Conservation (phyloP, 2,797 vertebrate species). For the Gymnoscopelus braueri region DNA sequence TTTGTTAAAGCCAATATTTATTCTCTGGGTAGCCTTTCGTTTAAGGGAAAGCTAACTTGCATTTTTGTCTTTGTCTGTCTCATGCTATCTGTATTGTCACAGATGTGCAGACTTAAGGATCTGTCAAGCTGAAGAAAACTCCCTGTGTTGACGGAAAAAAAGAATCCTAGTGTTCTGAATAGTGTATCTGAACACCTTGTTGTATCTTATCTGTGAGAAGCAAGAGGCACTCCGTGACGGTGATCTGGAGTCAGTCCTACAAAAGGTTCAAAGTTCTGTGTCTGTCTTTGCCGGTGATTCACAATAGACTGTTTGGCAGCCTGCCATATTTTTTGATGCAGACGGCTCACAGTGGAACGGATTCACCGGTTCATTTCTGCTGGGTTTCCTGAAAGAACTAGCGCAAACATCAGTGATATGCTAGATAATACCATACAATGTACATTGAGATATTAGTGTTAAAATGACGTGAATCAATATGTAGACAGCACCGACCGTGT, state of each 20-base stretch:
- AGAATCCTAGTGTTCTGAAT: conserved; percentile 8
- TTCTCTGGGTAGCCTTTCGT: neutral
- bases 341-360: conserved; percentile 23
- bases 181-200: conserved; percentile 32
- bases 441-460: conserved; percentile 51
- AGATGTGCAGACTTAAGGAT: conserved; percentile 9
- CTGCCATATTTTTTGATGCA: conserved; percentile 37
- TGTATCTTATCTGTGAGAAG: conserved; percentile 58
- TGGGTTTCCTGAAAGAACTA: conserved; percentile 19
- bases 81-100: conserved; percentile 6
- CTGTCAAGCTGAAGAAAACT: conserved; percentile 4
- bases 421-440: conserved; percentile 53
- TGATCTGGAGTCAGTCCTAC: conserved; percentile 49
- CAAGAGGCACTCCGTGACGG: conserved; percentile 46
- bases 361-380: neutral
- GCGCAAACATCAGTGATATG: conserved; percentile 53
- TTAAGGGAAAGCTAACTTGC: neutral
- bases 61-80: neutral
- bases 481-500: neutral
- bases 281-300: conserved; percentile 46
- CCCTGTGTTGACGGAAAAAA: conserved; percentile 2
- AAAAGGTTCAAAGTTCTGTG: conserved; percentile 43
- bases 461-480: conserved; percentile 56
- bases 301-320: conserved; percentile 28
- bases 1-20: neutral